Evolutionary conservation across 2,888 invertebrate species (phyloP).

Genomic region (Agriopis marginaria): DNA sequence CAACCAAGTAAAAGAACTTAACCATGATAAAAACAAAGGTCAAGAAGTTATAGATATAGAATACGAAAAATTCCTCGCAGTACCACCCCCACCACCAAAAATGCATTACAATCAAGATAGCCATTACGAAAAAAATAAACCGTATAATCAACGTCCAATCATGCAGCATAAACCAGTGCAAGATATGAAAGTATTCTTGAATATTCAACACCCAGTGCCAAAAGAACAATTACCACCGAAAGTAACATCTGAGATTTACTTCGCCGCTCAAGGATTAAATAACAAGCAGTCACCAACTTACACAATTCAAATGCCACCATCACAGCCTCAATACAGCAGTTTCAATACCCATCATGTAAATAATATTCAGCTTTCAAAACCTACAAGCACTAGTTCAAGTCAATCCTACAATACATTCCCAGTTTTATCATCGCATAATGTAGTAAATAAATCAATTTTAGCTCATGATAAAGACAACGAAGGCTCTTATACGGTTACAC

Average conservation of each 20-base stretch:
- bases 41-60: slow-evolving; percentile 79
- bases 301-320: slow-evolving; percentile 73
- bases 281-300: slow-evolving; percentile 74
- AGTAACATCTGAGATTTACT: slow-evolving; percentile 83
- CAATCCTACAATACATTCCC: slow-evolving; percentile 59
- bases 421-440: slow-evolving; percentile 56
- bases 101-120: slow-evolving; percentile 66
- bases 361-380: slow-evolving; percentile 44
- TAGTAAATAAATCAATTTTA: slow-evolving; percentile 60
- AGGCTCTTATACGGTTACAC: slow-evolving; percentile 70
- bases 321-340: slow-evolving; percentile 53
- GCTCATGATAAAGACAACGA: slow-evolving; percentile 61
- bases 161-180: slow-evolving; percentile 78
- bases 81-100: slow-evolving; percentile 81
- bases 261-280: slow-evolving; percentile 76
- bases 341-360: slow-evolving; percentile 51
- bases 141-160: slow-evolving; percentile 71
- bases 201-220: slow-evolving; percentile 77
- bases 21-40: slow-evolving; percentile 66
- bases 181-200: slow-evolving; percentile 80
- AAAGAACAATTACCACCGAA: slow-evolving; percentile 74
- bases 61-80: slow-evolving; percentile 81
- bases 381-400: slow-evolving; percentile 34
- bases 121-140: slow-evolving; percentile 60
- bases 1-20: slow-evolving; percentile 57